These are phyloP conservation scores for Furcifer pardalis DNA, from an alignment of 2,797 vertebrate genomes.

Conservation along the genomic window DNA sequence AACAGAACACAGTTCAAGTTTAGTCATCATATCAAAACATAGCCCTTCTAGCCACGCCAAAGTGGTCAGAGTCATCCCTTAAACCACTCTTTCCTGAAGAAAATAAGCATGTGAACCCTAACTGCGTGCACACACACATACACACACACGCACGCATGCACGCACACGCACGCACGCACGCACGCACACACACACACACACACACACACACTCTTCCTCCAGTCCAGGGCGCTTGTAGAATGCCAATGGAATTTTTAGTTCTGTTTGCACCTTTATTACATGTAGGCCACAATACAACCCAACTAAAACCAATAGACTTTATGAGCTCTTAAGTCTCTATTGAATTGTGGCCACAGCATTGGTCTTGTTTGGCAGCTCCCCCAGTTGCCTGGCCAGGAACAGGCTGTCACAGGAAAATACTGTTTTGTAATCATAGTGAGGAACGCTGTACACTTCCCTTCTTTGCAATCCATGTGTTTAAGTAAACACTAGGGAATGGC, in stretches of 20 bases:
- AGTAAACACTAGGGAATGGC: constrained; percentile 23
- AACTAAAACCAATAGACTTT: constrained; percentile 2
- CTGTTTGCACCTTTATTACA: neutral
- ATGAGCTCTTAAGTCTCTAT: neutral
- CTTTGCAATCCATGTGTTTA: neutral
- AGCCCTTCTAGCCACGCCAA: neutral
- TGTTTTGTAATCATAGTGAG: neutral
- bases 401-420: constrained; percentile 8
- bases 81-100: neutral
- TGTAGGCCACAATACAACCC: neutral
- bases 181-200: too few species aligned
- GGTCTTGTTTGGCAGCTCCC: constrained; percentile 12
- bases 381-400: neutral
- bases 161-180: too few species aligned
- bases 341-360: constrained; percentile 1
- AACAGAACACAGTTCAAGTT: neutral
- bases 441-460: neutral
- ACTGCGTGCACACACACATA: neutral
- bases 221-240: too few species aligned
- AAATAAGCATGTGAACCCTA: neutral
- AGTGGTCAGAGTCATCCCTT: neutral
- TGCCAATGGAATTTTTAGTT: neutral
- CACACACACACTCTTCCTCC: too few species aligned
- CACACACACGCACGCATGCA: too few species aligned
- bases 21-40: neutral